Conservation (phyloP, 2,113 vertebrate genomes). For the Mola mola region DNA sequence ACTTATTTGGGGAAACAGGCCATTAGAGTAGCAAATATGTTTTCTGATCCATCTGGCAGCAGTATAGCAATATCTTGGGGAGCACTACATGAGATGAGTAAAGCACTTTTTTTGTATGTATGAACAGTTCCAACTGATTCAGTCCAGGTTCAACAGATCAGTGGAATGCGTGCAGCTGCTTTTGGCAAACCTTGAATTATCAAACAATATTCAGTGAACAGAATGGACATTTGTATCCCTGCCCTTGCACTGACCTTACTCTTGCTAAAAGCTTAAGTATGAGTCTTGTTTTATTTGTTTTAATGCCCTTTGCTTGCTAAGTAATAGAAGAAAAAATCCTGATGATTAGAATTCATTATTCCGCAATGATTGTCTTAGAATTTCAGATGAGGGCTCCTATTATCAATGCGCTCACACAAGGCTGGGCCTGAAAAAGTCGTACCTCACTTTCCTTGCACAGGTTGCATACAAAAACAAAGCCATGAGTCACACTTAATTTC, state of each 20-base stretch:
- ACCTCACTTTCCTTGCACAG: too few relatives aligned
- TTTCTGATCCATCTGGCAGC: slow-evolving; percentile 53
- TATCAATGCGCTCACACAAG: too few relatives aligned
- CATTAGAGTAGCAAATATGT: slow-evolving; percentile 39
- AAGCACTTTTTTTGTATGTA: slow-evolving; percentile 18
- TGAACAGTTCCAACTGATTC: slow-evolving; percentile 8
- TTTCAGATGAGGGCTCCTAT: neutral
- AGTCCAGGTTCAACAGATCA: slow-evolving; percentile 9
- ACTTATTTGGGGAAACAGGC: slow-evolving; percentile 29
- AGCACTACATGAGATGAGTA: slow-evolving; percentile 35
- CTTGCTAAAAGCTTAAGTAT: neutral
- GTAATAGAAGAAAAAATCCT: neutral
- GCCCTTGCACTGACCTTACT: slow-evolving; percentile 26
- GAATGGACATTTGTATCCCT: slow-evolving; percentile 7
- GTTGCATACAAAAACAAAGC: too few relatives aligned
- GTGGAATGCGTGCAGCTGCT: slow-evolving; percentile 4
- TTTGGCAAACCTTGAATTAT: slow-evolving; percentile 23
- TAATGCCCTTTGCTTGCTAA: neutral
- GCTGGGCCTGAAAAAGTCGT: too few relatives aligned
- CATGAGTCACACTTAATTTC: too few relatives aligned
- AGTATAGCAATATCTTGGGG: slow-evolving; percentile 5
- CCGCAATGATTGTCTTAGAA: neutral
- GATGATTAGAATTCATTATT: neutral
- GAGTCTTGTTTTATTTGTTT: slow-evolving; percentile 17
- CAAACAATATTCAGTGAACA: neutral